Conservation (phyloP, 2,113 vertebrate species). For the Elanoides forficatus region DNA sequence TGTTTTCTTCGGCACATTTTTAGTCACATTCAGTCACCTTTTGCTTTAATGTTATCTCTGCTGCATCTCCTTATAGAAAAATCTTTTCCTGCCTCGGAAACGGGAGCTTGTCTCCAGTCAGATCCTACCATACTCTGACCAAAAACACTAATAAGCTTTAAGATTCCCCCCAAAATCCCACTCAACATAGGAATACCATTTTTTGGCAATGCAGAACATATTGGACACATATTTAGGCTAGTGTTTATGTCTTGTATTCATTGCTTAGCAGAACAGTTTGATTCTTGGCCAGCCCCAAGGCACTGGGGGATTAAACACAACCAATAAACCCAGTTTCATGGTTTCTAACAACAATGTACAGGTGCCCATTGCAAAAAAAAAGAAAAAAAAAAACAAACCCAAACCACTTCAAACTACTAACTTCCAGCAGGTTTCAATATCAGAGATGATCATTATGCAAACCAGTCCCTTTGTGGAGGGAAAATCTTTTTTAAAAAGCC, state of each 20-base stretch:
- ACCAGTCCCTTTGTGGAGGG: fast-evolving
- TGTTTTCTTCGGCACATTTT: background rate
- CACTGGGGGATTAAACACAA: background rate
- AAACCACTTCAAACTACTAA: background rate
- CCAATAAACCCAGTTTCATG: background rate
- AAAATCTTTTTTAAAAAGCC: background rate
- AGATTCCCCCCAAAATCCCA: background rate
- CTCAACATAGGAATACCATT: background rate
- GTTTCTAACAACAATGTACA: background rate
- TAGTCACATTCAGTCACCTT: background rate
- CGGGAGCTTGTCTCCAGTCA: background rate
- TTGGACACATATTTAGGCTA: background rate
- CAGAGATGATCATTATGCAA: background rate
- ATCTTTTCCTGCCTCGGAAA: background rate
- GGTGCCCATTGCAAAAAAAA: fast-evolving
- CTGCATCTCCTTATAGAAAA: background rate
- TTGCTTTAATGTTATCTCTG: background rate
- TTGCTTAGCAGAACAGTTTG: background rate
- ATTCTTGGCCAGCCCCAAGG: background rate
- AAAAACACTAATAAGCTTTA: background rate
- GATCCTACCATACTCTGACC: background rate
- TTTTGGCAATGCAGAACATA: background rate
- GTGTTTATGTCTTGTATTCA: background rate
- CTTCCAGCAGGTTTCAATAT: background rate
- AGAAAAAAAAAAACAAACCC: background rate